Percentiles rank a stretch among this genome's conserved stretches.
Evolutionary conservation across 2,888 invertebrate species (phyloP).

Genomic region (Drosophila paramelanica): DNA sequence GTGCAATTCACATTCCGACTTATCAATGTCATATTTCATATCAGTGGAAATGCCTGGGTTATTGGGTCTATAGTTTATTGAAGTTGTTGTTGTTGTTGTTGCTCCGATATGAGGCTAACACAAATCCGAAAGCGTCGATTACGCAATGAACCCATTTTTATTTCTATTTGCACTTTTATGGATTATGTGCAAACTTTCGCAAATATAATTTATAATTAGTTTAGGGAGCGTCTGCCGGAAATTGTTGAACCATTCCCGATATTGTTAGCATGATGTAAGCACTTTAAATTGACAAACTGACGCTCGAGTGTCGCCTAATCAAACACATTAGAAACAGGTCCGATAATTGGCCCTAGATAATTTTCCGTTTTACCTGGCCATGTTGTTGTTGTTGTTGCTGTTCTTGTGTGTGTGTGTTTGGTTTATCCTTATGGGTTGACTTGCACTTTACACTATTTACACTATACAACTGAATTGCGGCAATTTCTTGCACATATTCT

Average conservation of each 20-base stretch:
- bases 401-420: background rate
- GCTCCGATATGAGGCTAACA: conserved; percentile 33
- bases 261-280: conserved; percentile 45
- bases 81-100: conserved; percentile 10
- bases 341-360: conserved; percentile 31
- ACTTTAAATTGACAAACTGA: conserved; percentile 28
- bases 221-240: conserved; percentile 23
- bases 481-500: conserved; percentile 60
- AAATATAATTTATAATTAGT: background rate
- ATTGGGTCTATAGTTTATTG: conserved; percentile 50
- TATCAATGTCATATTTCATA: conserved; percentile 66
- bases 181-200: conserved; percentile 9
- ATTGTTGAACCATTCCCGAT: conserved; percentile 19
- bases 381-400: conserved; percentile 8
- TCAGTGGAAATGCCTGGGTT: conserved; percentile 38
- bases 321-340: conserved; percentile 15
- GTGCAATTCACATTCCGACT: conserved; percentile 56
- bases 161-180: background rate
- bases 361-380: conserved; percentile 44
- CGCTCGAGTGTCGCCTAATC: conserved; percentile 23
- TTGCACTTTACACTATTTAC: conserved; percentile 29
- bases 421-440: conserved; percentile 27
- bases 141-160: conserved; percentile 43
- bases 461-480: conserved; percentile 5
- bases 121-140: conserved; percentile 60